phyloP scores from a whole-genome alignment of 2,888 invertebrate species.

The Chironomus tentans region DNA sequence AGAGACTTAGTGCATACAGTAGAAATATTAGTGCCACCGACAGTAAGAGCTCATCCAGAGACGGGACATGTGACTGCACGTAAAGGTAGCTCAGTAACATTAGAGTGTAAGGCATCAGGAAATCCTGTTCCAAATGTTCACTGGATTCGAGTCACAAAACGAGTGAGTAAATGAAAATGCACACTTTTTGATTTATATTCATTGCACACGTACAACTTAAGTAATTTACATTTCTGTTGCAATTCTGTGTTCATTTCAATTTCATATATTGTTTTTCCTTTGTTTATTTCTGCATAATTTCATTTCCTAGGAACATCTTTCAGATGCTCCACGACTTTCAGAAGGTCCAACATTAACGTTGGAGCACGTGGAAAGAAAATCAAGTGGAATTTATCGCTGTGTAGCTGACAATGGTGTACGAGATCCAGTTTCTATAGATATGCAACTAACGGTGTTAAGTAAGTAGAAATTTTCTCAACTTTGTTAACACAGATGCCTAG shows the following conservation, averaged over 20 bases:
- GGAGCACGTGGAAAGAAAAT: conserved; percentile 26
- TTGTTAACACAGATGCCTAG: too few species aligned
- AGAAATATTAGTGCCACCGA: conserved; percentile 53
- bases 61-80: conserved; percentile 48
- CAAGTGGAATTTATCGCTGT: conserved; percentile 28
- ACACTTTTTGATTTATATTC: too few species aligned
- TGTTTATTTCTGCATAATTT: too few species aligned
- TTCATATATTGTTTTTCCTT: not conserved
- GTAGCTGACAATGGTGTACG: conserved; percentile 27
- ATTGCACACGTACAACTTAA: too few species aligned
- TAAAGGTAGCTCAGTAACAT: conserved; percentile 49
- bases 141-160: conserved; percentile 45
- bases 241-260: not conserved
- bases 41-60: conserved; percentile 48
- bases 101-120: conserved; percentile 53
- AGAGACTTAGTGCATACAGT: conserved; percentile 54
- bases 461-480: not conserved
- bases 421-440: conserved; percentile 23
- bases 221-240: not conserved
- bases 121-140: conserved; percentile 53
- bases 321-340: conserved; percentile 5
- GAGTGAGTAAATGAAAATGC: conserved; percentile 39
- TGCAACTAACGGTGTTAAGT: conserved; percentile 26
- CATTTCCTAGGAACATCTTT: conserved; percentile 7
- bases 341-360: conserved; percentile 26